Conservation (phyloP, 2,113 vertebrate species). For the Hippocampus comes region DNA sequence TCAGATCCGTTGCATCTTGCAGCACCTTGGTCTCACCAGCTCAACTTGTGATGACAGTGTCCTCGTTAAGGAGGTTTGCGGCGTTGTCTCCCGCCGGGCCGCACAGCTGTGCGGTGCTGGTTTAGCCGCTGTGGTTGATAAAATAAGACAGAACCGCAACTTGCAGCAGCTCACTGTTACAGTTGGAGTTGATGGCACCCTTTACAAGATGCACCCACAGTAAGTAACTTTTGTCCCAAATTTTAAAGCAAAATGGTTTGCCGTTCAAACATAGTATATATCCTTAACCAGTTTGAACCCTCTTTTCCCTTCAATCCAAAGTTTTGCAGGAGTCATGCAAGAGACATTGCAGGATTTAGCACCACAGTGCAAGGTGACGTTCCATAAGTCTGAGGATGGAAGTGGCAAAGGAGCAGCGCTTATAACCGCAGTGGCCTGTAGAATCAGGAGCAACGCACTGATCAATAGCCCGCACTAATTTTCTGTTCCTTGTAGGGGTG, state of each 20-base stretch:
- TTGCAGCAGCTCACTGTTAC: constrained; percentile 83
- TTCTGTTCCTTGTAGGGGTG: not conserved
- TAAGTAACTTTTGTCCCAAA: constrained; percentile 57
- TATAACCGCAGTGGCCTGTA: constrained; percentile 91
- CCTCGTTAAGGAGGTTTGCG: constrained; percentile 94
- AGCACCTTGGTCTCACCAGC: constrained; percentile 85
- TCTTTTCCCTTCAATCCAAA: constrained; percentile 41
- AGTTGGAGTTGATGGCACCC: constrained; percentile 90
- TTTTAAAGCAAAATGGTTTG: not conserved
- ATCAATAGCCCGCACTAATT: not conserved
- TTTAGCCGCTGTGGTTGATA: constrained; percentile 90
- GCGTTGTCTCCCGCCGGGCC: constrained; percentile 80
- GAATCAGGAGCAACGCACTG: constrained; percentile 72
- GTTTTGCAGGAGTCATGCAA: constrained; percentile 86
- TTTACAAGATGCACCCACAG: constrained; percentile 97
- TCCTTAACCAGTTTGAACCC: not conserved
- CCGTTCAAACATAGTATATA: not conserved
- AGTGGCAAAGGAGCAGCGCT: constrained; percentile 95
- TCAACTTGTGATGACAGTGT: constrained; percentile 94
- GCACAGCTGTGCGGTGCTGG: constrained; percentile 91
- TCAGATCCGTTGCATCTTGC: constrained; percentile 91
- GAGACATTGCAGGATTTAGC: constrained; percentile 84
- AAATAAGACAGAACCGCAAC: constrained; percentile 87
- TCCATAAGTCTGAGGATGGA: constrained; percentile 91
- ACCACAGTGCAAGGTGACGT: constrained; percentile 85